Evolutionary conservation across 2,888 invertebrate species (phyloP), one percentile per base, ranked within the genome.

Genomic region (Metopia argyrocephala): DNA sequence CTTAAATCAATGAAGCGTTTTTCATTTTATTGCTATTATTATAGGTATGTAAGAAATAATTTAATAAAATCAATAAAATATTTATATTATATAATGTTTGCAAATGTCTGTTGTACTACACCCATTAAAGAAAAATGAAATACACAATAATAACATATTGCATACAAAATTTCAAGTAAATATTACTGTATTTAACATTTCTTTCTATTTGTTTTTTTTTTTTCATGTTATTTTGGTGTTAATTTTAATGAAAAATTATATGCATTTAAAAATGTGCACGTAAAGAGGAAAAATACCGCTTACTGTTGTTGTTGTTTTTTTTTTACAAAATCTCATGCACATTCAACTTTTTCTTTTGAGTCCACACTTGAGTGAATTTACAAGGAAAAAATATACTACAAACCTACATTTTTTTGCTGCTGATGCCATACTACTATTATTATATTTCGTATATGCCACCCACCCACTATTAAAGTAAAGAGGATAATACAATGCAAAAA

Each of bases 301-400:
- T 73, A 76, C 70, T 71, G 38, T 38, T 9, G 12, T 38, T 38
- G 38, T 38, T 12, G 38, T 12, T 31, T 12, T 38, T 12, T 38
- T n/a, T n/a, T n/a, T n/a, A n/a, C n/a, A n/a, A n/a, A n/a, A n/a
- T n/a, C n/a, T n/a, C n/a, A n/a, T 48, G 48, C 46, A 74, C 45
- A 56, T 73, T n/a, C n/a, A n/a, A 31, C 28, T 31, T 65, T 73
- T 73, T 73, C 28, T 64, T 64, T 73, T 48, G 2, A 20, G 59
- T 57, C 54, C 65, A 73, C 73, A 68, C 78, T 68, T 73, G 73
- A 69, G 56, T 78, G 78, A 62, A 78, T 68, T 78, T 68, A 56
- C 78, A 73, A 66, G 74, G 54, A 78, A 68, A 78, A 74, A 31
- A 12, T 27, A 25, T 38, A 54, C 46, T 56, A 66, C 38, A 78